phyloP scores from a whole-genome alignment of 2,888 invertebrate genomes.

The Cephalotes varians region DNA sequence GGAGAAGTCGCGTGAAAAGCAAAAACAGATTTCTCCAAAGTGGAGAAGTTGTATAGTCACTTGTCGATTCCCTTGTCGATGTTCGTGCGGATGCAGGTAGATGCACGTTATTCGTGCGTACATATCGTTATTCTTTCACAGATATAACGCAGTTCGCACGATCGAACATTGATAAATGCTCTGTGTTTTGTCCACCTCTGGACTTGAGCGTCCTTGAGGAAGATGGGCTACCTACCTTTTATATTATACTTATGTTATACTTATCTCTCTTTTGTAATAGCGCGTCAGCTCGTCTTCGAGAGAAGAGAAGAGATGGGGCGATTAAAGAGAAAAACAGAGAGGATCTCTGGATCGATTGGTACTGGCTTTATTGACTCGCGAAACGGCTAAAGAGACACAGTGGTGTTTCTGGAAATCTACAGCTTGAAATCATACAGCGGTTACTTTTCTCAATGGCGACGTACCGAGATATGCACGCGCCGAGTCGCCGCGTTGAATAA shows the following conservation, averaged over 20 bases:
- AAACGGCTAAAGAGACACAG: conserved; percentile 69
- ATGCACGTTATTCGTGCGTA: no score
- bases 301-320: conserved; percentile 37
- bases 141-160: no score
- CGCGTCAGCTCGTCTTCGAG: conserved; percentile 50
- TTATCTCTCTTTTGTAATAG: conserved; percentile 24
- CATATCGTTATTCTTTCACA: background rate
- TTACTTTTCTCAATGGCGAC: no score
- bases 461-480: no score
- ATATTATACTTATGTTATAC: no score
- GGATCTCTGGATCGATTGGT: conserved; percentile 71
- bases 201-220: conserved; percentile 33
- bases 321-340: conserved; percentile 37
- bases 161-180: conserved; percentile 46
- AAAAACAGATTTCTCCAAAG: background rate
- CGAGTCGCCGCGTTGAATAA: no score
- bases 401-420: conserved; percentile 2
- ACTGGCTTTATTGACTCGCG: conserved; percentile 73
- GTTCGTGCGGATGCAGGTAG: background rate
- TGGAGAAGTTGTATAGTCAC: background rate
- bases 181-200: conserved; percentile 22
- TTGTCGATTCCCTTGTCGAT: background rate
- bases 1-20: background rate
- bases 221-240: conserved; percentile 55
- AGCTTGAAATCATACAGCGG: conserved; percentile 41